These are phyloP conservation scores for Apotomis capreana DNA, from an alignment of 2,888 invertebrate species.

Conservation along the genomic window DNA sequence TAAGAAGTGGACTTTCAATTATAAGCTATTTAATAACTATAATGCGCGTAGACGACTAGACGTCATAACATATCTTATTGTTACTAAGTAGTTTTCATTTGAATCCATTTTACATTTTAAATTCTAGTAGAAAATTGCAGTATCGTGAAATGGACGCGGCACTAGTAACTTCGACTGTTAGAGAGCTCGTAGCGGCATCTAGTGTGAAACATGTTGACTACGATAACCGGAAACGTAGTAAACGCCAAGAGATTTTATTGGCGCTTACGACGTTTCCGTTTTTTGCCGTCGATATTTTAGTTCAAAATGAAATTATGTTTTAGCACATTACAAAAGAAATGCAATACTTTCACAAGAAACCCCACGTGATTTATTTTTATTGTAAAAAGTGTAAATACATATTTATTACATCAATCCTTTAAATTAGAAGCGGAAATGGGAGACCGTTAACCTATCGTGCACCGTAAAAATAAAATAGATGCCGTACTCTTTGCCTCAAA, in stretches of 20 bases:
- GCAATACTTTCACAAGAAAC: not conserved
- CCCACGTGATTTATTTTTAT: slow-evolving; percentile 9
- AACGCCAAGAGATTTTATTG: too few species aligned
- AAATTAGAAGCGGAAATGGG: slow-evolving; percentile 18
- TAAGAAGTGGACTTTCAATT: slow-evolving; percentile 13
- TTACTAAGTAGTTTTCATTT: not conserved
- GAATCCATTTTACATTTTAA: not conserved
- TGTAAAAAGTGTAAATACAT: slow-evolving; percentile 37
- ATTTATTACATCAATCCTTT: slow-evolving; percentile 19
- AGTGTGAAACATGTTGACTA: not conserved
- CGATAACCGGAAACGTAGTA: not conserved
- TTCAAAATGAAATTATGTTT: too few species aligned
- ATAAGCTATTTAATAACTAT: not conserved
- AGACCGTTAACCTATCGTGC: not conserved
- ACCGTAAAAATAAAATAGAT: too few species aligned
- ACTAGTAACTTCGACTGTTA: not conserved
- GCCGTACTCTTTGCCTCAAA: too few species aligned
- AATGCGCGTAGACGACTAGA: slow-evolving; percentile 3
- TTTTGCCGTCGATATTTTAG: too few species aligned
- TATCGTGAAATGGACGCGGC: slow-evolving; percentile 6
- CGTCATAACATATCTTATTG: slow-evolving; percentile 1
- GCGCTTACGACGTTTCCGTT: too few species aligned
- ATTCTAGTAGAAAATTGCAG: not conserved
- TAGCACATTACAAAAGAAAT: not conserved
- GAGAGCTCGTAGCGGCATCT: slow-evolving; percentile 2